Evolutionary conservation across 2,113 vertebrate genomes (phyloP).

Genomic region (Nothobranchius furzeri): DNA sequence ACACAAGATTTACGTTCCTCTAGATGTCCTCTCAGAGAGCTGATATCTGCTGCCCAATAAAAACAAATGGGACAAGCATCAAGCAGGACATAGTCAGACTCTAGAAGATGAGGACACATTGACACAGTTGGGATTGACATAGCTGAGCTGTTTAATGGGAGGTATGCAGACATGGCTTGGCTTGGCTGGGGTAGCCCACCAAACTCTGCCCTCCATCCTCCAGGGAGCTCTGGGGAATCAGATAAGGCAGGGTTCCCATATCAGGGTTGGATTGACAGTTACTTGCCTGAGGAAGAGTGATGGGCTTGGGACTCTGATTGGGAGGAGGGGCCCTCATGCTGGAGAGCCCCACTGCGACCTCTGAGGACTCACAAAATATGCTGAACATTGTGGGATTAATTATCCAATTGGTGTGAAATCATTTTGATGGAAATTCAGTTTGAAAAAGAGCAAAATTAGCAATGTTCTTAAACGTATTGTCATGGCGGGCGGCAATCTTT

Average conservation of each 20-base stretch:
- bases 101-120: slow-evolving; percentile 1
- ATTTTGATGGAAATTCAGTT: slow-evolving; percentile 15
- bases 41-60: too few relatives aligned
- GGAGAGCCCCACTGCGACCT: slow-evolving; percentile 45
- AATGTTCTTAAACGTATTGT: neutral
- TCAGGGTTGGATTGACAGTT: slow-evolving; percentile 75
- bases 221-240: slow-evolving; percentile 75
- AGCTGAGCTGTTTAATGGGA: slow-evolving; percentile 31
- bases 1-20: too few relatives aligned
- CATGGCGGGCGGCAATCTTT: too few relatives aligned
- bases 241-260: slow-evolving; percentile 79
- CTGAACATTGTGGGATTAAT: slow-evolving; percentile 37
- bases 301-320: slow-evolving; percentile 73
- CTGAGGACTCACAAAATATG: slow-evolving; percentile 35
- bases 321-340: slow-evolving; percentile 48
- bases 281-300: slow-evolving; percentile 75
- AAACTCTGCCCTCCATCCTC: slow-evolving; percentile 42
- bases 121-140: slow-evolving; percentile 7
- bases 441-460: neutral
- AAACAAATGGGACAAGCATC: too few relatives aligned
- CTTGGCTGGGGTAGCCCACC: slow-evolving; percentile 72
- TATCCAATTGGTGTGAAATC: slow-evolving; percentile 35
- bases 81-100: neutral
- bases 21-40: too few relatives aligned
- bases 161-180: slow-evolving; percentile 59